A percentile compares a stretch with the other conserved stretches of the same genome.
phyloP scores from a whole-genome alignment of 2,113 vertebrate genomes.

The Phalacrocorax aristotelis region DNA sequence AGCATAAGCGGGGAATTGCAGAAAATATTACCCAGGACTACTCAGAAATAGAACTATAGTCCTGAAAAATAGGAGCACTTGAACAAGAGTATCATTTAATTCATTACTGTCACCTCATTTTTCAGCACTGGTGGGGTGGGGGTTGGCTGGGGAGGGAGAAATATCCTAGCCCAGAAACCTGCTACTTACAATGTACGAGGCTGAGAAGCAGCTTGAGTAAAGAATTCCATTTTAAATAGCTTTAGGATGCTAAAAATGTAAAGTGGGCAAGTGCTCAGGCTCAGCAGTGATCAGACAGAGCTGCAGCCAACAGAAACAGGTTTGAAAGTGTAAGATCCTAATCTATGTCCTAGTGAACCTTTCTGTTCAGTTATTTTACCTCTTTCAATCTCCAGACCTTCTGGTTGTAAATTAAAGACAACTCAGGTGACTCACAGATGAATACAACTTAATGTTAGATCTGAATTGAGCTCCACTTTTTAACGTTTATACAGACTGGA shows the following conservation, averaged over 20 bases:
- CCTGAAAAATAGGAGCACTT: neutral
- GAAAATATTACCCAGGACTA: neutral
- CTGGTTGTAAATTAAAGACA: neutral
- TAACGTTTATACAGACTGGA: neutral
- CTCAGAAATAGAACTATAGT: neutral
- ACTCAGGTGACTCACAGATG: neutral
- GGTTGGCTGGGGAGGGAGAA: neutral
- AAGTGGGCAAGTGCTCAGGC: neutral
- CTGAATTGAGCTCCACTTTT: neutral
- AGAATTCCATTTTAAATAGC: neutral
- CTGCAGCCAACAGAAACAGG: neutral
- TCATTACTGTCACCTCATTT: neutral
- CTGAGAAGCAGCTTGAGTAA: neutral
- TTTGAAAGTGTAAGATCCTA: neutral
- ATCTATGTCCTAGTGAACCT: neutral
- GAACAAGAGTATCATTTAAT: neutral
- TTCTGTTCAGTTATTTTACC: neutral
- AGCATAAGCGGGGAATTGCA: neutral
- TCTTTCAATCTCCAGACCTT: neutral
- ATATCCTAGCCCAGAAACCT: neutral
- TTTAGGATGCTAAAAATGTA: neutral
- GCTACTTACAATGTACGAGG: neutral
- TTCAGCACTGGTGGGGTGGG: neutral
- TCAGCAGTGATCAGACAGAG: neutral
- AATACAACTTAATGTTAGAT: neutral